A percentile compares a stretch with the other conserved stretches of the same genome.
Conservation (phyloP, 2,113 vertebrate species). For the Brachyhypopomus gauderio region DNA sequence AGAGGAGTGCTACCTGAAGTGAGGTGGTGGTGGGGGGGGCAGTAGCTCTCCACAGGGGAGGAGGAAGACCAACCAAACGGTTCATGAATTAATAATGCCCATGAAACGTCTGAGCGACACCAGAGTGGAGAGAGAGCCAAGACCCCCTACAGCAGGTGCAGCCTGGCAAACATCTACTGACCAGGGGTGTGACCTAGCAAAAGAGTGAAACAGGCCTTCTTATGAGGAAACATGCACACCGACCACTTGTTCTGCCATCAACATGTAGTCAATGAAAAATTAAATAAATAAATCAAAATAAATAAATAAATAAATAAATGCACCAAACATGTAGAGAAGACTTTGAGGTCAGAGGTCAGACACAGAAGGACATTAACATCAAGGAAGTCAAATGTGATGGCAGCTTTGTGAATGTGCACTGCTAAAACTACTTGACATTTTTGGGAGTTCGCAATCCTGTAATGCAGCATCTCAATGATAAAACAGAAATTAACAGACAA, state of each 20-base stretch:
- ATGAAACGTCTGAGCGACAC: constrained; percentile 13
- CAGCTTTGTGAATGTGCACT: neutral
- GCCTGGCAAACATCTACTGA: neutral
- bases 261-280: neutral
- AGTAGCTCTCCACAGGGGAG: constrained; percentile 15
- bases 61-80: neutral
- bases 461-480: constrained; percentile 18
- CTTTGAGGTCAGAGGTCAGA: constrained; percentile 24
- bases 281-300: no score
- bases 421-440: neutral
- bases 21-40: neutral
- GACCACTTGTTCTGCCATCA: neutral
- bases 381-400: neutral
- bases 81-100: constrained; percentile 36
- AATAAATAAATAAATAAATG: neutral
- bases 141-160: neutral
- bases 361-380: neutral
- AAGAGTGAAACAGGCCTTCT: neutral
- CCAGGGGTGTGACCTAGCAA: neutral
- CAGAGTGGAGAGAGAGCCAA: neutral
- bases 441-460: neutral
- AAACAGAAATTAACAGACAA: constrained; percentile 40
- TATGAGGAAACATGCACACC: neutral
- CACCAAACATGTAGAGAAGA: neutral
- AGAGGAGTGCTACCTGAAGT: constrained; percentile 12